These are phyloP conservation scores for Ooceraea biroi DNA, from an alignment of 1,140 invertebrate species.

Conservation along the genomic window DNA sequence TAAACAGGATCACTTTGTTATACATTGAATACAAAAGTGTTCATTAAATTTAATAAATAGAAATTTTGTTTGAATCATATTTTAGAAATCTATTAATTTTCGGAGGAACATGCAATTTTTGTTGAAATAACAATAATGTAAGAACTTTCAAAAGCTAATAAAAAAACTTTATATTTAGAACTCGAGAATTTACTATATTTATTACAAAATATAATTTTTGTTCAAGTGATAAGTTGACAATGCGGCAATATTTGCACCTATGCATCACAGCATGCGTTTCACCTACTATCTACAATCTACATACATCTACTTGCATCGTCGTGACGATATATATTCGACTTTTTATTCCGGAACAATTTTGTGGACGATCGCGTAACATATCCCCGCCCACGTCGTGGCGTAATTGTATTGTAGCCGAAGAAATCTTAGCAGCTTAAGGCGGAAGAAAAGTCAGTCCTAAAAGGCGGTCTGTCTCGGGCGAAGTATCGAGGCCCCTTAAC, in stretches of 20 bases:
- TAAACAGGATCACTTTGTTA: neutral
- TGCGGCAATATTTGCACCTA: constrained; percentile 9
- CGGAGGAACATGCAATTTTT: neutral
- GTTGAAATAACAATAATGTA: neutral
- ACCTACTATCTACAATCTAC: neutral
- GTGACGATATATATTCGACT: constrained; percentile 52
- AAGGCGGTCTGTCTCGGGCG: constrained; percentile 68
- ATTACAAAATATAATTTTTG: constrained; percentile 1
- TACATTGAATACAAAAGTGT: neutral
- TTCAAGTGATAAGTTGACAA: neutral
- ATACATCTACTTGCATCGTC: neutral
- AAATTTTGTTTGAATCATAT: neutral
- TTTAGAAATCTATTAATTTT: constrained; percentile 9
- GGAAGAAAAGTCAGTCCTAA: constrained; percentile 77
- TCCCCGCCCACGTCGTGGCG: constrained; percentile 46
- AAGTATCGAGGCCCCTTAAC: constrained; percentile 78
- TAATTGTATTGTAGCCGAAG: constrained; percentile 60
- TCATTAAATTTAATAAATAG: neutral
- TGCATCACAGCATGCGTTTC: constrained; percentile 19
- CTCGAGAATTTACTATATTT: neutral
- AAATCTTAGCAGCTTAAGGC: constrained; percentile 62
- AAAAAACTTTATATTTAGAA: too few relatives aligned
- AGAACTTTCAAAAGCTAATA: neutral
- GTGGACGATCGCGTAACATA: constrained; percentile 49
- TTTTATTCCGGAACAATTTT: constrained; percentile 58